Evolutionary conservation across 2,797 vertebrate genomes (phyloP).

Genomic region (Anas flavirostris): DNA sequence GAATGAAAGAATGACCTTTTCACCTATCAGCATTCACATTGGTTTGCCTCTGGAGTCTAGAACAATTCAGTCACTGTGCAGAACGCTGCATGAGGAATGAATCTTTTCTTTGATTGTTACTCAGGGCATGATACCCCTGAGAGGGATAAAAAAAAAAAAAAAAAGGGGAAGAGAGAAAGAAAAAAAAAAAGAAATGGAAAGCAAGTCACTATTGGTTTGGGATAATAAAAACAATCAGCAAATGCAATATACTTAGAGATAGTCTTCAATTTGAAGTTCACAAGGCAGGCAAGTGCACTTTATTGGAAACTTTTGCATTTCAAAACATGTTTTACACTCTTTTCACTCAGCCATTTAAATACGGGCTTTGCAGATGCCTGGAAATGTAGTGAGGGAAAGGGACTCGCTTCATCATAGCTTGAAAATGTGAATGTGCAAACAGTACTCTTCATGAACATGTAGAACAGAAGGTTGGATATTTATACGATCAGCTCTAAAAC

Average conservation of each 20-base stretch:
- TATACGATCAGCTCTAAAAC: slow-evolving; percentile 59
- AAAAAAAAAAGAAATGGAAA: neutral
- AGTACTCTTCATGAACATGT: slow-evolving; percentile 43
- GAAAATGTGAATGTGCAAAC: slow-evolving; percentile 46
- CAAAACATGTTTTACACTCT: slow-evolving; percentile 41
- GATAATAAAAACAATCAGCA: slow-evolving; percentile 22
- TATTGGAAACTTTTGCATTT: slow-evolving; percentile 37
- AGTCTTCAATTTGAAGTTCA: slow-evolving; percentile 40
- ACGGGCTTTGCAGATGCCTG: slow-evolving; percentile 33
- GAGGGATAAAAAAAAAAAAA: slow-evolving; percentile 30
- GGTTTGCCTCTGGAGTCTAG: slow-evolving; percentile 55
- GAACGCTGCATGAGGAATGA: slow-evolving; percentile 56
- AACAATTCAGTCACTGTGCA: slow-evolving; percentile 46
- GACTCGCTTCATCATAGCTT: slow-evolving; percentile 15
- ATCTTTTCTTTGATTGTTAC: slow-evolving; percentile 71
- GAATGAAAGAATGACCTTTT: slow-evolving; percentile 69
- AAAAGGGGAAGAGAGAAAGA: neutral
- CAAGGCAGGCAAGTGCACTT: slow-evolving; percentile 27
- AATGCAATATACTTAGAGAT: neutral
- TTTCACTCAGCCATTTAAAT: slow-evolving; percentile 45
- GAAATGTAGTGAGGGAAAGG: slow-evolving; percentile 12
- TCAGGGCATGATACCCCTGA: slow-evolving; percentile 57
- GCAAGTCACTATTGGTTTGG: neutral
- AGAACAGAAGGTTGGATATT: slow-evolving; percentile 67
- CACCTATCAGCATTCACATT: slow-evolving; percentile 66